These are phyloP conservation scores for Euura saliciscinereae DNA, from an alignment of 1,140 invertebrate species.

Conservation along the genomic window DNA sequence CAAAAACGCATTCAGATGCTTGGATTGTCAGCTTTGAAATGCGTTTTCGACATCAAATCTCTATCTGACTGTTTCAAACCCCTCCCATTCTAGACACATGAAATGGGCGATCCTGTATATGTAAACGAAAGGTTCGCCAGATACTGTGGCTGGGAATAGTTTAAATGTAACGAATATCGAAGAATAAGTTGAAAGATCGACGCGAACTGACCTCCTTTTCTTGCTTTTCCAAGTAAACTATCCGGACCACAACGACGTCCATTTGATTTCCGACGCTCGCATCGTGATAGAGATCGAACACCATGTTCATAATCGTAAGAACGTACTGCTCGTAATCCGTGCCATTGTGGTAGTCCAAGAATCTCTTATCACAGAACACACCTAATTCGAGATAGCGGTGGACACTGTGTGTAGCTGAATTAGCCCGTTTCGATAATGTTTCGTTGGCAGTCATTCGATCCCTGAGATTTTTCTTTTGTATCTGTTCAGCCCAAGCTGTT, in stretches of 20 bases:
- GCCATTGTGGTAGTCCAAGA: conserved; percentile 67
- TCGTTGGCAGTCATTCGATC: conserved; percentile 29
- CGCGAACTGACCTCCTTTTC: conserved; percentile 52
- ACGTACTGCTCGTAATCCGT: conserved; percentile 71
- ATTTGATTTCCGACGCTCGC: conserved; percentile 69
- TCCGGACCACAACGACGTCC: conserved; percentile 69
- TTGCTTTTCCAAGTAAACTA: conserved; percentile 63
- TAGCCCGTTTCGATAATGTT: conserved; percentile 11
- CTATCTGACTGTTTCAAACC: too few relatives aligned
- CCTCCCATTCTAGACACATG: too few relatives aligned
- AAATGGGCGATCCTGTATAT: too few relatives aligned
- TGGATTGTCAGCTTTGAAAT: too few relatives aligned
- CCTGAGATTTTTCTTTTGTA: conserved; percentile 40
- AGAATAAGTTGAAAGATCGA: too few relatives aligned
- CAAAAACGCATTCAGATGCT: too few relatives aligned
- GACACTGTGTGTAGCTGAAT: conserved; percentile 40
- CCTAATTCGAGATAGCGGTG: conserved; percentile 68
- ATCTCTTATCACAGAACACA: conserved; percentile 70
- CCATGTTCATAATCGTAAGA: conserved; percentile 77
- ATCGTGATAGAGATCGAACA: conserved; percentile 70
- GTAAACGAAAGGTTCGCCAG: too few relatives aligned
- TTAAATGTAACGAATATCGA: too few relatives aligned
- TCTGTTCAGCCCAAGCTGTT: conserved; percentile 53
- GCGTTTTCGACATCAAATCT: too few relatives aligned
- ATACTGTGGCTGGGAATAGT: too few relatives aligned